phyloP scores from a whole-genome alignment of 23 tunicate species.

The Halocynthia aurantium region DNA sequence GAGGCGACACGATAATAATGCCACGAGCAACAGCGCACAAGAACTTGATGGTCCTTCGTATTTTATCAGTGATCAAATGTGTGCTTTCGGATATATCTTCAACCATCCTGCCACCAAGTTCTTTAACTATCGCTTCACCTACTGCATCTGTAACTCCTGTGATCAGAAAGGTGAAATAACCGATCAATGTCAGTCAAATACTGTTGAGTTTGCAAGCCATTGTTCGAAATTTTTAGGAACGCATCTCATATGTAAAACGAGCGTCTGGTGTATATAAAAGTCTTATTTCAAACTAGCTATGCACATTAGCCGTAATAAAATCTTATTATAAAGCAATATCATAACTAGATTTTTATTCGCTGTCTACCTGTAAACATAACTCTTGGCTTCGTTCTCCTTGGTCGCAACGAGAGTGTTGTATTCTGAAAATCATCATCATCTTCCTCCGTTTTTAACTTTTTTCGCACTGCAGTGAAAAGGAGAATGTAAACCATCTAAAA shows the following conservation, averaged over 20 bases:
- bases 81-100: conserved; percentile 75
- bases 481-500: no score
- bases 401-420: conserved; percentile 27
- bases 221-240: neutral
- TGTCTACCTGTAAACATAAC: conserved; percentile 78
- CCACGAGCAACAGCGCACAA: conserved; percentile 72
- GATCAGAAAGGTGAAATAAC: neutral
- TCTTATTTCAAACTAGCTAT: neutral
- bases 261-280: no score
- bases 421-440: conserved; percentile 9
- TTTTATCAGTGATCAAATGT: conserved; percentile 73
- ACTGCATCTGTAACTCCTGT: conserved; percentile 55
- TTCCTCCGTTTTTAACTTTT: neutral
- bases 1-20: conserved; percentile 40
- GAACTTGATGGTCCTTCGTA: conserved; percentile 79
- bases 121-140: conserved; percentile 49
- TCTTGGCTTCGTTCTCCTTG: conserved; percentile 52
- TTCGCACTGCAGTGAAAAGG: no score
- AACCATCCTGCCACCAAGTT: conserved; percentile 63
- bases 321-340: neutral
- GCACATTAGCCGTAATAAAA: neutral
- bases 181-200: neutral
- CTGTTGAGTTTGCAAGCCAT: neutral
- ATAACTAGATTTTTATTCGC: neutral
- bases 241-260: neutral